These are phyloP conservation scores for Autographa pulchrina DNA, from an alignment of 2,888 invertebrate genomes.

Conservation along the genomic window DNA sequence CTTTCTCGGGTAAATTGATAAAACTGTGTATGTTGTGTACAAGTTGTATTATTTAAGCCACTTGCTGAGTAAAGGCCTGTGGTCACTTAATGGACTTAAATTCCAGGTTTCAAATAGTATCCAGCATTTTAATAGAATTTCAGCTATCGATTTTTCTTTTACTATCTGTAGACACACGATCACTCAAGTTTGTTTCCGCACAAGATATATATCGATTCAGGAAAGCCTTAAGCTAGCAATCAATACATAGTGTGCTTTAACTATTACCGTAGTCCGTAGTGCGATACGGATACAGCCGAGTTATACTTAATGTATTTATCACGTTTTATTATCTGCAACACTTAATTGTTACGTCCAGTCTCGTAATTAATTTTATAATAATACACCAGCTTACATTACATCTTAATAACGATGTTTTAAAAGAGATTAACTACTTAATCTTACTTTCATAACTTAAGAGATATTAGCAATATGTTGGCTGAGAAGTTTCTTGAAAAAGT, in stretches of 20 bases:
- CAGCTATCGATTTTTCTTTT: neutral
- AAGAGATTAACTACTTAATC: conserved; percentile 36
- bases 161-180: neutral
- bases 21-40: too few species aligned
- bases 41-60: too few species aligned
- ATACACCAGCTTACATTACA: neutral
- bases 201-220: conserved; percentile 5
- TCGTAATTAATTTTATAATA: conserved; percentile 1
- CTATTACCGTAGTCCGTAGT: conserved; percentile 1
- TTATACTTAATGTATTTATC: conserved; percentile 9
- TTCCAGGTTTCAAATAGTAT: too few species aligned
- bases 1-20: too few species aligned
- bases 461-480: conserved; percentile 28
- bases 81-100: too few species aligned
- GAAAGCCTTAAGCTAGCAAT: conserved; percentile 5
- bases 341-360: neutral
- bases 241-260: neutral
- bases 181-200: neutral
- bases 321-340: neutral
- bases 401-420: neutral
- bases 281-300: conserved; percentile 2
- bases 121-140: neutral
- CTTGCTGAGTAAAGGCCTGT: too few species aligned
- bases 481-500: conserved; percentile 41
- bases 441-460: conserved; percentile 19